Evolutionary conservation across 1,140 invertebrate genomes (phyloP).

Genomic region (Ceratina calcarata): DNA sequence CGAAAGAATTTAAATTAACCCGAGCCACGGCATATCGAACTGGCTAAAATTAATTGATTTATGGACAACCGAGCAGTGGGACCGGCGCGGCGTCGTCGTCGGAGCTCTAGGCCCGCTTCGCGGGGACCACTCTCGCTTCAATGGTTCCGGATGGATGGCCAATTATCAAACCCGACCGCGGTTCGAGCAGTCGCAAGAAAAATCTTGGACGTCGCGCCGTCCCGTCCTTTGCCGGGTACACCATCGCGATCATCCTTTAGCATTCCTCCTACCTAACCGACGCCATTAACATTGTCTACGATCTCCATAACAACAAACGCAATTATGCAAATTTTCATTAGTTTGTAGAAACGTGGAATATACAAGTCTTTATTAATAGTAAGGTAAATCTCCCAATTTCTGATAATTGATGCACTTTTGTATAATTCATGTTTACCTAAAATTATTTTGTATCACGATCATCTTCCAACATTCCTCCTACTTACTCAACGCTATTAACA

Average conservation of each 20-base stretch:
- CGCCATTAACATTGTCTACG: not conserved
- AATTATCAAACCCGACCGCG: constrained; percentile 28
- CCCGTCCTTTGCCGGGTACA: not conserved
- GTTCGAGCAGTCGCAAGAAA: constrained; percentile 38
- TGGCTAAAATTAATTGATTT: constrained; percentile 80
- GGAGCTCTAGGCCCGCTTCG: not conserved
- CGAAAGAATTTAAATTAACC: constrained; percentile 79
- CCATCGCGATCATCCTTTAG: not conserved
- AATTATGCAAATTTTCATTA: no score
- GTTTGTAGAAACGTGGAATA: no score
- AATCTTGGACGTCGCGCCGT: constrained; percentile 17
- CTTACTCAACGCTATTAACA: not conserved
- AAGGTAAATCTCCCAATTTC: no score
- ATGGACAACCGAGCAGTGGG: constrained; percentile 51
- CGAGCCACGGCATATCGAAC: constrained; percentile 74
- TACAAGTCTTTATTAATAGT: no score
- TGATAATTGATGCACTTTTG: no score
- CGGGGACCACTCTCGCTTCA: not conserved
- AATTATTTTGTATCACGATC: constrained; percentile 3
- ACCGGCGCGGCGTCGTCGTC: constrained; percentile 8
- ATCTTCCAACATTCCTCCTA: constrained; percentile 12
- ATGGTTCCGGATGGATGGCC: constrained; percentile 44
- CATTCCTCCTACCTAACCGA: constrained; percentile 30
- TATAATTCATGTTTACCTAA: no score
- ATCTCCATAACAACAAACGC: no score